Evolutionary conservation across 2,113 vertebrate species (phyloP), one percentile per base, ranked within the genome.

Genomic region (Lanius ludovicianus): DNA sequence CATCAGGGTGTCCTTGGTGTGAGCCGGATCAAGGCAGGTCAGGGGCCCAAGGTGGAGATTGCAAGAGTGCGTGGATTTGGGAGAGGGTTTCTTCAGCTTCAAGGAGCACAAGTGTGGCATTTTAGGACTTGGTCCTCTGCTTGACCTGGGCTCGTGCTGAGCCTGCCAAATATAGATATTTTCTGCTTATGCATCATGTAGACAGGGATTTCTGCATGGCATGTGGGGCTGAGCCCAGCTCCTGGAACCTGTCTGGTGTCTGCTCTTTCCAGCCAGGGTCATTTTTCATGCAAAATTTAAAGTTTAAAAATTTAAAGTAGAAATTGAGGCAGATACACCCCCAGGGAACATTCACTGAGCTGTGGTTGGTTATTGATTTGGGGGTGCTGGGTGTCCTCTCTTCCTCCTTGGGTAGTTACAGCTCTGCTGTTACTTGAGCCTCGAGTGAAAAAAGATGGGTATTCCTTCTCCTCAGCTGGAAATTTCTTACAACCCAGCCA

Each of bases 21-120:
- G 63, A 59, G 33, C 55, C n/a, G 63, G 27, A 15, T 47, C 59
- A 59, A 25, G 56, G 24, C 33, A 60, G 59, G 17, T n/a, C 14
- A 16, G 47, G 25, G 52, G 33, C 1, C 6, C 16, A 39, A 57
- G 47, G 39, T 71, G 39, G 70, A 23, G 25, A 9, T 15, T 41
- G 44, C 19, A 35, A 16, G n/a, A 52, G 25, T 30, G 35, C 0
- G 0, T 39, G 59, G 52, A 6, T 88, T 83, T 80, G 47, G 71
- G 71, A 57, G 15, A 1, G 10, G 30, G 2, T 60, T 85, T 74
- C 39, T 65, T 81, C 50, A 59, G 5, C 39, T 64, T 52, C 7
- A n/a, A 28, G 85, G 50, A 62, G 25, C 0, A 0, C 33, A 46
- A 31, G 13, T 3, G 0, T 1, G 6, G 49, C 17, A 3, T 62